A percentile compares a stretch with the other conserved stretches of the same genome.
Evolutionary conservation across 2,888 invertebrate species (phyloP).

Genomic region (Lasioglossum malachurum): DNA sequence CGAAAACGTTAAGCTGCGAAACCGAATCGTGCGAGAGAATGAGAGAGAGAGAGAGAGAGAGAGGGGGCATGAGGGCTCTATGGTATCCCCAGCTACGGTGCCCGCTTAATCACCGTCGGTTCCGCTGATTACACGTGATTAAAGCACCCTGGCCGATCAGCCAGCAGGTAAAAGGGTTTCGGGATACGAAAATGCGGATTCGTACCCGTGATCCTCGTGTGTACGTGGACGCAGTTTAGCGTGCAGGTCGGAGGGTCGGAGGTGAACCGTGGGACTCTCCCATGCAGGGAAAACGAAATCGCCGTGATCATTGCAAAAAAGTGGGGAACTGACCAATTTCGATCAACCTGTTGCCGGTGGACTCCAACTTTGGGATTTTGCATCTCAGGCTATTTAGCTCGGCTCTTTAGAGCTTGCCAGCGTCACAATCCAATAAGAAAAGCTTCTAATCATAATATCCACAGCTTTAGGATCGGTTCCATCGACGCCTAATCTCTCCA

Average conservation of each 20-base stretch:
- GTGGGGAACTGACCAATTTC: background rate
- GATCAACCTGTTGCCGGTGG: background rate
- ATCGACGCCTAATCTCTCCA: too few relatives aligned
- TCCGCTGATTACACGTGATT: slow-evolving; percentile 41
- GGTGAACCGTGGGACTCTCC: slow-evolving; percentile 82
- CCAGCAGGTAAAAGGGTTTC: slow-evolving; percentile 36
- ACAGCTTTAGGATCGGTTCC: background rate
- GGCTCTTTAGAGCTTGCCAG: background rate
- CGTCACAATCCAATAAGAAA: background rate
- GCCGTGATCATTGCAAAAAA: background rate
- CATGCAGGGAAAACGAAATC: slow-evolving; percentile 70
- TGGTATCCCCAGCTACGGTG: background rate
- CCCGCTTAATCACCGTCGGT: slow-evolving; percentile 31
- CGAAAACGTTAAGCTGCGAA: background rate
- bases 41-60: too few relatives aligned
- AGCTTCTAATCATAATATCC: background rate
- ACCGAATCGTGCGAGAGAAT: background rate
- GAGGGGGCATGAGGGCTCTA: background rate
- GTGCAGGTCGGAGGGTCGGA: slow-evolving; percentile 73
- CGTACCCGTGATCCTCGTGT: slow-evolving; percentile 14
- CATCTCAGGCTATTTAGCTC: background rate
- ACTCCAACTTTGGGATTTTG: background rate
- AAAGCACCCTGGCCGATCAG: slow-evolving; percentile 25
- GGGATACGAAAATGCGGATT: slow-evolving; percentile 55
- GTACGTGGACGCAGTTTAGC: slow-evolving; percentile 47